phyloP scores from a whole-genome alignment of 2,797 vertebrate genomes.

The Pachyuromys duprasi region DNA sequence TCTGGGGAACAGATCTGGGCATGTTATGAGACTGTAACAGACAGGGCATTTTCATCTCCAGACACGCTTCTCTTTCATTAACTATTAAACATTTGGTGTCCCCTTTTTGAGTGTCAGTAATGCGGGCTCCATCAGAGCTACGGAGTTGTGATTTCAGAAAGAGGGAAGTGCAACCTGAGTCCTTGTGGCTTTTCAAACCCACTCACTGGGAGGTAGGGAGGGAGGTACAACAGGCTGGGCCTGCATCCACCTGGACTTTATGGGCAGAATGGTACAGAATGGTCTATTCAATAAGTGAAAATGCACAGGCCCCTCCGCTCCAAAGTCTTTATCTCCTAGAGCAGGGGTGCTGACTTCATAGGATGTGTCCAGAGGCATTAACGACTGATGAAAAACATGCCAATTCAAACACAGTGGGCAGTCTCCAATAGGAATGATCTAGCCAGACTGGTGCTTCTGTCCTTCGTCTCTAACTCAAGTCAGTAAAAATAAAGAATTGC shows the following conservation, averaged over 20 bases:
- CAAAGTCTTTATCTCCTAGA: constrained; percentile 3
- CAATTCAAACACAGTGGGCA: background rate
- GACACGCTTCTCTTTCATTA: background rate
- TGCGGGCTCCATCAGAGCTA: background rate
- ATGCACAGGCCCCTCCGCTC: background rate
- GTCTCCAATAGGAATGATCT: background rate
- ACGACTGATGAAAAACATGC: background rate
- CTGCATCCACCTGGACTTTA: background rate
- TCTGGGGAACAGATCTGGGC: background rate
- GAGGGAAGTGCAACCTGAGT: background rate
- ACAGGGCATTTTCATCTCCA: background rate
- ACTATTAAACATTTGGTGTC: background rate
- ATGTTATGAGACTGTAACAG: background rate
- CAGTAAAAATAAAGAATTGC: background rate
- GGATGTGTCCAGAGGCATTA: background rate
- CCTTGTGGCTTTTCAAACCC: background rate
- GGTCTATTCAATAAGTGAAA: constrained; percentile 1
- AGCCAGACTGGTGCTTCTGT: background rate
- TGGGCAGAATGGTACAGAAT: background rate
- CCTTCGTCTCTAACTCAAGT: background rate
- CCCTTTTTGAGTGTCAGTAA: background rate
- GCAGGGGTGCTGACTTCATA: background rate
- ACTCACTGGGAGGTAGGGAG: background rate
- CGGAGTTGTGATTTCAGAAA: background rate
- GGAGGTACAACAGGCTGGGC: background rate